Base-by-base conservation (phyloP, 92 coral and sea anemone species). In the Phenganax marumi region DNA sequence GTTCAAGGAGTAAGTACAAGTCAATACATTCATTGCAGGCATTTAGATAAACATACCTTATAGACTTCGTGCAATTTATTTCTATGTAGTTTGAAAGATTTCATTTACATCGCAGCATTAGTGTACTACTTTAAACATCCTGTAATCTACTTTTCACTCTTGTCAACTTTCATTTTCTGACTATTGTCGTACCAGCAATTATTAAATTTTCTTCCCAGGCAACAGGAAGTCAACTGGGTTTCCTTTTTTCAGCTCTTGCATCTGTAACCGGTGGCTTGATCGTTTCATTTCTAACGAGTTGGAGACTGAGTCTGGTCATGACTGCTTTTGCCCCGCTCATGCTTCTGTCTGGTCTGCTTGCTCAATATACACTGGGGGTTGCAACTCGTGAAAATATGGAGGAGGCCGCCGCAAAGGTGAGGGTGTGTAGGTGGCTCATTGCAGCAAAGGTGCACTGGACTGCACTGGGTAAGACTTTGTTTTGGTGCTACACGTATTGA, bases 241-340 rank as follows among this genome's bases (percentile, higher is more conserved):
- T 86, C 14, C 9, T 93, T 33, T 91, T 90, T n/a, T 85, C 91
- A 81, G 58, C 92, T 6, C 11, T 90, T 47, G 76, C 87, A 8
- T 91, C 97, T 48, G 60, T 78, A 0, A 65, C 89, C 13, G 92
- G 91, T 10, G 90, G 93, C 39, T 73, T 86, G 9, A 73, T 86
- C 19, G 91, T 85, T 33, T 88, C 95, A 16, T 94, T 94, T 52
- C 0, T 48, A 24, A 87, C 89, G 48, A 89, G 93, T 75, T 94
- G 98, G 98, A 85, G 85, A 79, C 75, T 94, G 55, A 76, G 91
- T 0, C 88, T 94, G 12, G 81, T 94, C 53, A 92, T 94, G 33
- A 83, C 90, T 19, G 97, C 97, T 10, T 92, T 92, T 60, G 81
- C 92, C 8, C 98, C 98, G 2, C 66, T 94, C 43, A 76, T 92